Conservation (phyloP, 2,888 invertebrate species). For the Rapana venosa region DNA sequence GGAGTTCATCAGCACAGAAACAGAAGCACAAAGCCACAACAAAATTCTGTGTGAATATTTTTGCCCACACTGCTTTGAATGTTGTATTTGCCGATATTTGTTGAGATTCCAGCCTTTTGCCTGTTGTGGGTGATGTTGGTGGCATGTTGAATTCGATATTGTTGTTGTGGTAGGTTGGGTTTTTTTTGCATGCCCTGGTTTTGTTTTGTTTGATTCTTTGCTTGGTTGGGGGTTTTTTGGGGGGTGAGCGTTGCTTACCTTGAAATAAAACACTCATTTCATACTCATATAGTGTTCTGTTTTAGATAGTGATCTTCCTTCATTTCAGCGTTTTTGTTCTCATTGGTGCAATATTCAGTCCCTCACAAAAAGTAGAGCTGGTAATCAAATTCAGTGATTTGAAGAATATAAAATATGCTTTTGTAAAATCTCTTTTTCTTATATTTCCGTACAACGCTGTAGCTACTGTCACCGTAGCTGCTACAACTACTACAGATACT, state of each 20-base stretch:
- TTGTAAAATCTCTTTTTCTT: no score
- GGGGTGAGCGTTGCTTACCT: no score
- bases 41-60: no score
- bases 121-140: neutral
- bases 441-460: no score
- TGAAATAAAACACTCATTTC: no score
- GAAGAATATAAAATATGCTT: no score
- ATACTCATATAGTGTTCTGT: neutral
- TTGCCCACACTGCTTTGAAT: neutral
- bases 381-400: no score
- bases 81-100: neutral
- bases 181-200: neutral
- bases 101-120: neutral
- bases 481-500: no score
- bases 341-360: neutral
- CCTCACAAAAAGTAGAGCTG: no score
- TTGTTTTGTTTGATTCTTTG: neutral
- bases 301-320: neutral
- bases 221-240: neutral
- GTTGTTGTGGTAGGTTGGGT: neutral
- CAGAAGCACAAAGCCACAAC: no score
- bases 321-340: neutral
- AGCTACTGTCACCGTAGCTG: no score
- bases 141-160: neutral
- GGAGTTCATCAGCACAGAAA: no score